Evolutionary conservation across 2,113 vertebrate species (phyloP).

Genomic region (Fulmarus glacialis): DNA sequence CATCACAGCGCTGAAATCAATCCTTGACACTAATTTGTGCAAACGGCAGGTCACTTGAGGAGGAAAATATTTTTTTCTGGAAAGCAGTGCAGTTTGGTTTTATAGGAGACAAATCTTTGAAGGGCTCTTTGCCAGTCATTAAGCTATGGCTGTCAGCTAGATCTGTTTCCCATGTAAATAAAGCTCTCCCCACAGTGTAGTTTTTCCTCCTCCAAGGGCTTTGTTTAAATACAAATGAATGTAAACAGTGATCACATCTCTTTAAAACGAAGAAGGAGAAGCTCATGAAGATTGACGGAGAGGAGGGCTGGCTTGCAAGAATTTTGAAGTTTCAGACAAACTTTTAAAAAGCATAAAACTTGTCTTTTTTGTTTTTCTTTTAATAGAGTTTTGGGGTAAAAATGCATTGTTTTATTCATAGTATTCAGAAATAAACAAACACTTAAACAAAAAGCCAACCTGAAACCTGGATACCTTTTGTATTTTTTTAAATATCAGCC

Average conservation of each 20-base stretch:
- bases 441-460: background rate
- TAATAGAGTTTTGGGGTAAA: background rate
- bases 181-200: background rate
- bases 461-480: background rate
- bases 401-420: background rate
- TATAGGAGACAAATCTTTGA: background rate
- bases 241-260: background rate
- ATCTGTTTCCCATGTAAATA: background rate
- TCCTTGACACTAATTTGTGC: slow-evolving; percentile 20
- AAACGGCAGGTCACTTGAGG: background rate
- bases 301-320: background rate
- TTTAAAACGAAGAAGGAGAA: background rate
- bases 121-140: background rate
- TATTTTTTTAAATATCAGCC: background rate
- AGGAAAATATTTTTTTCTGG: background rate
- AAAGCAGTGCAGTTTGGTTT: background rate
- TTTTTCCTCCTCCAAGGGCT: background rate
- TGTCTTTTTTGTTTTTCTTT: background rate
- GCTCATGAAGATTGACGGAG: background rate
- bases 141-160: background rate
- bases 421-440: background rate
- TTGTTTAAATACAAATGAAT: background rate
- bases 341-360: background rate
- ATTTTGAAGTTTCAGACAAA: background rate
- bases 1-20: background rate